Conservation (phyloP, 2,888 invertebrate species). For the Congeria kusceri region DNA sequence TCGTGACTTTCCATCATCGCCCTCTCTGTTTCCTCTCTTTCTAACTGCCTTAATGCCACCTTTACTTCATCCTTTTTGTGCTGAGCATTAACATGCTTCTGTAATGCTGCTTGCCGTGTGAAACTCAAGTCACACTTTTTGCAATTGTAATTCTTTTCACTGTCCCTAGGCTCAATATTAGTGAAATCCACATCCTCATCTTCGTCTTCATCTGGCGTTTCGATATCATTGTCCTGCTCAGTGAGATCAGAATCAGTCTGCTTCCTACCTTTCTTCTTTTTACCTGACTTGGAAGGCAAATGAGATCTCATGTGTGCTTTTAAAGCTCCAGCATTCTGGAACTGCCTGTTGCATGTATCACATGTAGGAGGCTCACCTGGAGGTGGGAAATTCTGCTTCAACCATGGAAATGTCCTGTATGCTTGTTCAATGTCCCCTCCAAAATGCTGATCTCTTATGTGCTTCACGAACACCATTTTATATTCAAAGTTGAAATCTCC, state of each 20-base stretch:
- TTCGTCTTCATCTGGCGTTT: slow-evolving; percentile 18
- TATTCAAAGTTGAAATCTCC: slow-evolving; percentile 17
- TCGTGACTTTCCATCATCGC: slow-evolving; percentile 14
- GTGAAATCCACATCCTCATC: slow-evolving; percentile 28
- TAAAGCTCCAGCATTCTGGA: slow-evolving; percentile 9
- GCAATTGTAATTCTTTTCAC: slow-evolving; percentile 24
- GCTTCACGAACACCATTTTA: slow-evolving; percentile 20
- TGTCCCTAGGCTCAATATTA: slow-evolving; percentile 36
- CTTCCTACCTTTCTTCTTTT: not conserved
- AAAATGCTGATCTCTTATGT: slow-evolving; percentile 34
- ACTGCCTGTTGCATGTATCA: slow-evolving; percentile 45
- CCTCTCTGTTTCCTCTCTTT: slow-evolving; percentile 30
- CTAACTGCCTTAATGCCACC: slow-evolving; percentile 27
- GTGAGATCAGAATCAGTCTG: not conserved
- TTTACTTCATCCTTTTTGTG: slow-evolving; percentile 29
- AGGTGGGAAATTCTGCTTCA: slow-evolving; percentile 8
- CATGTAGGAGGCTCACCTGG: slow-evolving; percentile 26
- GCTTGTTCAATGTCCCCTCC: slow-evolving; percentile 18
- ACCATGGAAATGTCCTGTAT: slow-evolving; percentile 16
- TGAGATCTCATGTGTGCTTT: slow-evolving; percentile 33
- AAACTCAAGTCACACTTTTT: slow-evolving; percentile 34
- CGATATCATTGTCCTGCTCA: too few relatives aligned
- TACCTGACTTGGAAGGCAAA: not conserved
- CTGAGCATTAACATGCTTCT: slow-evolving; percentile 30
- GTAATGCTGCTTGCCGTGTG: slow-evolving; percentile 28